These are phyloP conservation scores for Atta cephalotes DNA, from an alignment of 1,140 invertebrate genomes.

Conservation along the genomic window DNA sequence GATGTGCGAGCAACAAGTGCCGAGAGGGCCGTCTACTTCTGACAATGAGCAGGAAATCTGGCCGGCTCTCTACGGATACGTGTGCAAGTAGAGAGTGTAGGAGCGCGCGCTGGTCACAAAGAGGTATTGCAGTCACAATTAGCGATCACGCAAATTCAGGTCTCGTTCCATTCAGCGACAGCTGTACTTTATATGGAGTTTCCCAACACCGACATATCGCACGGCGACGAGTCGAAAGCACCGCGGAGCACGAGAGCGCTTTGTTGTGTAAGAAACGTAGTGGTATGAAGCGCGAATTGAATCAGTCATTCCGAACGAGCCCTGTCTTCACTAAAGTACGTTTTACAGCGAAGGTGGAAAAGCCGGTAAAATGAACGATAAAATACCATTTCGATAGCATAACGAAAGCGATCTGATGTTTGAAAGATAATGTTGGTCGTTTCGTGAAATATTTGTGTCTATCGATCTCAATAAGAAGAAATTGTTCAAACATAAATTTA, in stretches of 20 bases:
- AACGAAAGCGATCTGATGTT: not conserved
- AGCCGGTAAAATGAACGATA: not conserved
- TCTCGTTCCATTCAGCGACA: slow-evolving; percentile 55
- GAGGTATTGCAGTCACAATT: slow-evolving; percentile 64
- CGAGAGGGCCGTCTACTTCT: slow-evolving; percentile 75
- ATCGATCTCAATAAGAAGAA: not conserved
- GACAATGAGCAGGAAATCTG: slow-evolving; percentile 76
- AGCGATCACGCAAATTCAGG: slow-evolving; percentile 69
- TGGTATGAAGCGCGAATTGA: not conserved
- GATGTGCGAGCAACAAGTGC: slow-evolving; percentile 76
- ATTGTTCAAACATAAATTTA: not conserved
- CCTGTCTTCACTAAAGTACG: not conserved
- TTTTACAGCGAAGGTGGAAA: not conserved
- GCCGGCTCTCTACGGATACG: slow-evolving; percentile 67
- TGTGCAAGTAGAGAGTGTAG: slow-evolving; percentile 25
- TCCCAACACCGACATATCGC: not conserved
- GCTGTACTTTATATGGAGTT: slow-evolving; percentile 11
- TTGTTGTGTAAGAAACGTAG: slow-evolving; percentile 4
- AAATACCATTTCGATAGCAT: not conserved
- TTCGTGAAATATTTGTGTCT: not conserved
- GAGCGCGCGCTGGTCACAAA: slow-evolving; percentile 43
- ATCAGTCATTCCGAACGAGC: slow-evolving; percentile 18
- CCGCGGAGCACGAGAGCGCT: not conserved
- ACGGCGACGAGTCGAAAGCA: slow-evolving; percentile 13
- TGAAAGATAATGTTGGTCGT: not conserved